Conservation (phyloP, 2,888 invertebrate species). For the Beris morrisii region DNA sequence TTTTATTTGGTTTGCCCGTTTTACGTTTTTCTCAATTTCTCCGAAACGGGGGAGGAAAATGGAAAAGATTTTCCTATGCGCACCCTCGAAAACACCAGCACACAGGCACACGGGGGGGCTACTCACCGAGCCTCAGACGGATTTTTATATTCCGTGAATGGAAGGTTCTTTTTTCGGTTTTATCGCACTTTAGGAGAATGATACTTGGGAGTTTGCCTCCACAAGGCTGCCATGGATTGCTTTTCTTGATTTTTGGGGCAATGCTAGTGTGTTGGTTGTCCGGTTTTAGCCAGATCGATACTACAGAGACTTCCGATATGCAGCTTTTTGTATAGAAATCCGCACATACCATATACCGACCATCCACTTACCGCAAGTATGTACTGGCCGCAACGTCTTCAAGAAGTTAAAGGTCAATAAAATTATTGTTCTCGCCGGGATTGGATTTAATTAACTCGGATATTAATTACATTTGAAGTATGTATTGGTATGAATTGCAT, state of each 20-base stretch:
- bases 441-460: too few relatives aligned
- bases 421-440: too few relatives aligned
- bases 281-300: not conserved
- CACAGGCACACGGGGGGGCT: not conserved
- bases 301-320: conserved; percentile 5
- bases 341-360: not conserved
- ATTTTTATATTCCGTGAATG: conserved; percentile 1
- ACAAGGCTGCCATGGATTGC: not conserved
- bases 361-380: too few relatives aligned
- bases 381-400: too few relatives aligned
- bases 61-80: not conserved
- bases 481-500: too few relatives aligned
- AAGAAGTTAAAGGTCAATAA: too few relatives aligned
- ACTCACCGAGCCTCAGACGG: not conserved
- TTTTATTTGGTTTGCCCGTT: too few relatives aligned
- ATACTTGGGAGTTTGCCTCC: not conserved
- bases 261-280: not conserved
- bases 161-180: not conserved
- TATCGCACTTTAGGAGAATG: not conserved
- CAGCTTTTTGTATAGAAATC: not conserved
- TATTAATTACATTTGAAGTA: too few relatives aligned
- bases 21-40: not conserved
- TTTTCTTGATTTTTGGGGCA: conserved; percentile 3
- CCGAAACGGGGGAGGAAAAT: not conserved
- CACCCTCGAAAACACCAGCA: not conserved